phyloP scores from a whole-genome alignment of 1,140 invertebrate species.

The Leucophenga varia region DNA sequence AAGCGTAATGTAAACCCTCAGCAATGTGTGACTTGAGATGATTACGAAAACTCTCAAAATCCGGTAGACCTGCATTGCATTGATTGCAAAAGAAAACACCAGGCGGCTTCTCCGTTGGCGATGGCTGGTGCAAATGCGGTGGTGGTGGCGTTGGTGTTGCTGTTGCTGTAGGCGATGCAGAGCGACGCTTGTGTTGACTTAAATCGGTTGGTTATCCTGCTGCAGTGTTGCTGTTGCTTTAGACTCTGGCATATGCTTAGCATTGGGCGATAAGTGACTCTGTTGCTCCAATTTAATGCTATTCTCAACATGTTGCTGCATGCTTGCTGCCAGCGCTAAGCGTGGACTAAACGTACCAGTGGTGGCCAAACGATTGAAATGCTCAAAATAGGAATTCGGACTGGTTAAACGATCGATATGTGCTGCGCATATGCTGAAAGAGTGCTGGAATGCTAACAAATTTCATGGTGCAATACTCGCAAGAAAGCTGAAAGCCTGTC shows the following conservation, averaged over 20 bases:
- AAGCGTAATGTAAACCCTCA: slow-evolving; percentile 59
- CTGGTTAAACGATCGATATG: slow-evolving; percentile 52
- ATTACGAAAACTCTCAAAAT: slow-evolving; percentile 84
- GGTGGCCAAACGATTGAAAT: slow-evolving; percentile 44
- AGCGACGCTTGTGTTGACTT: slow-evolving; percentile 29
- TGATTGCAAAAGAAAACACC: slow-evolving; percentile 81
- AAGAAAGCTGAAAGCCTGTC: slow-evolving; percentile 55
- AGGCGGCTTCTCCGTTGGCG: too few species aligned
- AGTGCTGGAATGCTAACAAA: slow-evolving; percentile 58
- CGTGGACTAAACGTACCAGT: slow-evolving; percentile 44
- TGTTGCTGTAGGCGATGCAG: neutral
- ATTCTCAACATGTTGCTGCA: neutral
- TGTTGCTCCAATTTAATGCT: slow-evolving; percentile 12
- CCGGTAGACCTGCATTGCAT: slow-evolving; percentile 81
- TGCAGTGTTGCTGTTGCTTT: neutral
- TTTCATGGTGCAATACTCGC: slow-evolving; percentile 64
- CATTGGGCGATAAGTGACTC: slow-evolving; percentile 32
- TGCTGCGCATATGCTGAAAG: slow-evolving; percentile 40
- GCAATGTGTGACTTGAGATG: slow-evolving; percentile 79
- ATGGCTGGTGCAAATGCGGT: too few species aligned
- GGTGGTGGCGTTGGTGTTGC: neutral
- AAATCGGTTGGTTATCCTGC: slow-evolving; percentile 47
- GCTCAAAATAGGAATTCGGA: slow-evolving; percentile 51
- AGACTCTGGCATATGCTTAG: slow-evolving; percentile 13
- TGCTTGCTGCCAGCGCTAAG: slow-evolving; percentile 21